Conservation (phyloP, 2,797 vertebrate species). For the Cetoscarus ocellatus region DNA sequence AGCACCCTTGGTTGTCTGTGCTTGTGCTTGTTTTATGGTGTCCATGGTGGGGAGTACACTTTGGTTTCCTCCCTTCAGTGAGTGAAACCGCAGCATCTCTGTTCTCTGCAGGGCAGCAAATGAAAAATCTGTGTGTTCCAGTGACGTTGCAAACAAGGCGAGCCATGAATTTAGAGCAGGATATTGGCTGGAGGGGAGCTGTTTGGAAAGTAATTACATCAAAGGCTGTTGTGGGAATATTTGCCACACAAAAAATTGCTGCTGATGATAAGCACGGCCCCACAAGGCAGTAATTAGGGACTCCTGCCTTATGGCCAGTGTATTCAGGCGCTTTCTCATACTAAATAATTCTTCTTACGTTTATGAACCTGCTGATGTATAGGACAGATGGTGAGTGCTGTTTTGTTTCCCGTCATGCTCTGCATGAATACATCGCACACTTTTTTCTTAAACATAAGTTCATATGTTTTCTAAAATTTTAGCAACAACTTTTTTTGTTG, state of each 20-base stretch:
- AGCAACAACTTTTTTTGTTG: slow-evolving; percentile 6
- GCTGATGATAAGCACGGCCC: slow-evolving; percentile 79
- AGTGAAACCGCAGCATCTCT: slow-evolving; percentile 36
- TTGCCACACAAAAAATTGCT: slow-evolving; percentile 80
- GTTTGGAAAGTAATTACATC: slow-evolving; percentile 87
- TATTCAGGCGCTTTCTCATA: slow-evolving; percentile 68
- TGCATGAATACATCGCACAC: neutral
- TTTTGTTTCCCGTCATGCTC: slow-evolving; percentile 20
- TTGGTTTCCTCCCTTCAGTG: slow-evolving; percentile 26
- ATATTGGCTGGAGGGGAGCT: slow-evolving; percentile 81
- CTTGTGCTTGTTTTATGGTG: slow-evolving; percentile 22
- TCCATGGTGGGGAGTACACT: slow-evolving; percentile 9
- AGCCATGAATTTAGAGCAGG: slow-evolving; percentile 79
- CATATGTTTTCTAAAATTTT: slow-evolving; percentile 5
- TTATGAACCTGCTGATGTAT: slow-evolving; percentile 62
- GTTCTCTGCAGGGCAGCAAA: slow-evolving; percentile 61
- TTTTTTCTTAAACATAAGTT: no score
- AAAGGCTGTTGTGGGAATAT: slow-evolving; percentile 84
- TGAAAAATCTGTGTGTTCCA: slow-evolving; percentile 72
- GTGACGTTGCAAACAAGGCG: slow-evolving; percentile 75
- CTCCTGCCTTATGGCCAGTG: slow-evolving; percentile 71
- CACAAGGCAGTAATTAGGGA: slow-evolving; percentile 79
- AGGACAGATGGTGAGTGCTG: slow-evolving; percentile 13
- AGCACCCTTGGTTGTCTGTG: slow-evolving; percentile 5
- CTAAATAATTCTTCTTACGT: slow-evolving; percentile 74